Percentiles rank a stretch among this genome's conserved stretches.
Conservation (phyloP, 2,113 vertebrate species). For the Saccopteryx bilineata region DNA sequence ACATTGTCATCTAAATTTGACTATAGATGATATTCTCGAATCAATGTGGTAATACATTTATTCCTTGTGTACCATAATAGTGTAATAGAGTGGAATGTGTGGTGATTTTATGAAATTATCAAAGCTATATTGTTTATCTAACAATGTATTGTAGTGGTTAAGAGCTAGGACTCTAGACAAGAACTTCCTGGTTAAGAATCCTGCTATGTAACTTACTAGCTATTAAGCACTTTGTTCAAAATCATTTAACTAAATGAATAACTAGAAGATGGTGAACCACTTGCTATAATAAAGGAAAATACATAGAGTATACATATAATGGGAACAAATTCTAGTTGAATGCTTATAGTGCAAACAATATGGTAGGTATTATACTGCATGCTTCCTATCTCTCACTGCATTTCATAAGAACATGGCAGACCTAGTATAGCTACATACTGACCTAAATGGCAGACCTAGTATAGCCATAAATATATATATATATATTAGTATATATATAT, state of each 20-base stretch:
- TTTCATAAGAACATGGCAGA: not conserved
- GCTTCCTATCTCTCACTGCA: not conserved
- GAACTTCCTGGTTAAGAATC: conserved; percentile 45
- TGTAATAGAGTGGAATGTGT: conserved; percentile 7
- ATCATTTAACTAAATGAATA: conserved; percentile 70
- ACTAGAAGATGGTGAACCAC: conserved; percentile 63
- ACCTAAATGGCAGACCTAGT: not conserved
- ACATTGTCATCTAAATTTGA: conserved; percentile 42
- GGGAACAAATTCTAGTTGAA: not conserved
- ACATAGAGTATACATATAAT: not conserved
- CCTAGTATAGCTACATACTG: not conserved
- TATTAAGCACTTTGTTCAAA: conserved; percentile 66
- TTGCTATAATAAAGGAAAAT: conserved; percentile 14
- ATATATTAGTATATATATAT: not conserved
- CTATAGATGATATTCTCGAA: not conserved
- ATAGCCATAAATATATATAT: not conserved
- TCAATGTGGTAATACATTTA: conserved; percentile 18
- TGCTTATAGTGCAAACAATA: not conserved
- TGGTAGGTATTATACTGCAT: not conserved
- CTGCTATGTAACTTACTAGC: not conserved
- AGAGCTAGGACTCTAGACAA: conserved; percentile 34
- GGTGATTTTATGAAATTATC: conserved; percentile 57
- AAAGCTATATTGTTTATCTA: conserved; percentile 61
- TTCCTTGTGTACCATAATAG: not conserved
- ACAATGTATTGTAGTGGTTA: conserved; percentile 6